A percentile compares a stretch with the other conserved stretches of the same genome.
phyloP scores from a whole-genome alignment of 53 echinoderm and acorn worm genomes.

The Antedon mediterranea region DNA sequence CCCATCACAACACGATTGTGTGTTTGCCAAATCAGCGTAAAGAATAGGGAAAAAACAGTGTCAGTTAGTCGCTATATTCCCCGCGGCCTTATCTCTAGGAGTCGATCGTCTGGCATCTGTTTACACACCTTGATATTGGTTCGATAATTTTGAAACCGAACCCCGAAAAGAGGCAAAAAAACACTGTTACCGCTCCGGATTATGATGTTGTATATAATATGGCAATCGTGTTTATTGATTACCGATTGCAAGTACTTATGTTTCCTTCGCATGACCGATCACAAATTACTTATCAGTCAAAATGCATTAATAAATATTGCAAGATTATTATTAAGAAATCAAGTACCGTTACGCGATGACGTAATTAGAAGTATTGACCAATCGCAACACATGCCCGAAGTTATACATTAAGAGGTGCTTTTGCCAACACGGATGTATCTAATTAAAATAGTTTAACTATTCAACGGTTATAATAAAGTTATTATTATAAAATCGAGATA shows the following conservation, averaged over 20 bases:
- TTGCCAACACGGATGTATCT: too few species aligned
- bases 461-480: too few species aligned
- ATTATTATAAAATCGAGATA: too few species aligned
- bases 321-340: neutral
- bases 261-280: neutral
- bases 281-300: neutral
- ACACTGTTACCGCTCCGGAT: neutral
- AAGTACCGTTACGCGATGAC: neutral
- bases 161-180: neutral
- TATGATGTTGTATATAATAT: neutral
- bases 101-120: neutral
- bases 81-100: neutral
- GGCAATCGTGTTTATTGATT: neutral
- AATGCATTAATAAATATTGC: neutral
- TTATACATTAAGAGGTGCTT: too few species aligned
- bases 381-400: too few species aligned
- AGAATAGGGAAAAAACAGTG: neutral
- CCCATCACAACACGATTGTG: neutral
- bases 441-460: too few species aligned
- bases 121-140: neutral
- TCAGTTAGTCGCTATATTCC: neutral
- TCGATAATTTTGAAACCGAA: neutral
- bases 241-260: neutral
- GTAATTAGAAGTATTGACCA: neutral
- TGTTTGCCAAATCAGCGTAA: neutral